Evolutionary conservation across 1,140 invertebrate species (phyloP), one percentile per base, ranked within the genome.

Genomic region (Neodiprion virginianus): DNA sequence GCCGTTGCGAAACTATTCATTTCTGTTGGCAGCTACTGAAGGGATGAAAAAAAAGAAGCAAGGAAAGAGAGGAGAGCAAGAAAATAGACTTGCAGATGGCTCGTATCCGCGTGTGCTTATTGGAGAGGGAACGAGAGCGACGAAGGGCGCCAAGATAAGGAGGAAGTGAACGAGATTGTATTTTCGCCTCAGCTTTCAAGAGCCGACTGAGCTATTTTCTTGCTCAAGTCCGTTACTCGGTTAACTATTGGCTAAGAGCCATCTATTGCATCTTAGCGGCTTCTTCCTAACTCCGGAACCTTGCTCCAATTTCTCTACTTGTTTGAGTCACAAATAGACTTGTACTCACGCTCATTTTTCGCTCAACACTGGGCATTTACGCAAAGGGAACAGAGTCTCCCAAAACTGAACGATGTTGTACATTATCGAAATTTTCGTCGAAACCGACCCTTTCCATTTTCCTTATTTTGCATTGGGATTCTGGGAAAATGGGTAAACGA

Each of bases 231-330:
- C 79, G 81, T 80, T 79, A 85, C 78, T 87, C 84, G 81, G 83
- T 83, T 80, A 84, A 85, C 78, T 76, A 77, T 85, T 88, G 87
- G 86, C 86, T 75, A 72, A 77, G 75, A 79, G 85, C 87, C 87
- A 88, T 78, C 79, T 84, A 86, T 85, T 86, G 84, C 84, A 87
- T 82, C 84, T 88, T 86, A 87, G 85, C 83, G 83, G 81, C 81
- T 81, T 87, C 86, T 85, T 88, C 86, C 85, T 86, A 87, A 87
- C 86, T 87, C 83, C 79, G 83, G 86, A 83, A 88, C 87, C 87
- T 88, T 88, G 87, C 87, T 87, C 87, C 85, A 86, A 88, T 88
- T 88, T 88, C 86, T 85, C 86, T 78, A 76, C 78, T 12, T 14
- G 53, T 61, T 61, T 17, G n/a, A 61, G 8, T 61, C 53, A 61